These are phyloP conservation scores for Ictidomys tridecemlineatus DNA, from an alignment of 2,113 vertebrate genomes.

Conservation along the genomic window DNA sequence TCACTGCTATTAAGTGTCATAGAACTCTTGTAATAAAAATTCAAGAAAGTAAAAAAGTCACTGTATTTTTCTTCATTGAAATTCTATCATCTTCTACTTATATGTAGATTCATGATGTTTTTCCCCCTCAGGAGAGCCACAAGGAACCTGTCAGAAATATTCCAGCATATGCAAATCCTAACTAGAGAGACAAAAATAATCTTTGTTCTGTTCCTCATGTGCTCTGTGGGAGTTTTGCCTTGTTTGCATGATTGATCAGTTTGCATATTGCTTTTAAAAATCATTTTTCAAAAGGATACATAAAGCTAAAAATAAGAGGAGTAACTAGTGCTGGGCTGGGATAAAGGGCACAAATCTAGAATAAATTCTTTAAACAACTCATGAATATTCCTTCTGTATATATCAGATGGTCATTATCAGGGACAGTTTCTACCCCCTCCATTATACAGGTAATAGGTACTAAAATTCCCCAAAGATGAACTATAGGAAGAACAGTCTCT, in stretches of 20 bases:
- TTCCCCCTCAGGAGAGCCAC: conserved; percentile 78
- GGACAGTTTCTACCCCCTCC: background rate
- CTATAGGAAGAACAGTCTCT: background rate
- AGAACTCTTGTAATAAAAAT: conserved; percentile 57
- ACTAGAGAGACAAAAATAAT: conserved; percentile 86
- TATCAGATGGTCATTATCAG: background rate
- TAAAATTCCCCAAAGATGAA: background rate
- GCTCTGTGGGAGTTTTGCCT: conserved; percentile 85
- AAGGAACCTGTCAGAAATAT: conserved; percentile 85
- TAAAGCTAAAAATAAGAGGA: conserved; percentile 47
- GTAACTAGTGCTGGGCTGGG: background rate
- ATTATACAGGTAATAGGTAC: background rate
- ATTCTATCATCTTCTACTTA: conserved; percentile 35
- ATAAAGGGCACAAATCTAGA: background rate
- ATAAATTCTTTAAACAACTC: background rate
- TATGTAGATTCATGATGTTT: conserved; percentile 40
- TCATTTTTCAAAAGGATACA: conserved; percentile 74
- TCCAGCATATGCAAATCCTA: conserved; percentile 85
- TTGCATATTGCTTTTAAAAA: conserved; percentile 82
- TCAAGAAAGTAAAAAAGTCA: conserved; percentile 51
- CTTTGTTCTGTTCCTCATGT: conserved; percentile 83
- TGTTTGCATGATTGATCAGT: conserved; percentile 86
- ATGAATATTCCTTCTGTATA: background rate
- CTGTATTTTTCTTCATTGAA: conserved; percentile 52
- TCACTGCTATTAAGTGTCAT: conserved; percentile 37